These are phyloP conservation scores for Sesamia inferens DNA, from an alignment of 2,888 invertebrate species.

Conservation along the genomic window DNA sequence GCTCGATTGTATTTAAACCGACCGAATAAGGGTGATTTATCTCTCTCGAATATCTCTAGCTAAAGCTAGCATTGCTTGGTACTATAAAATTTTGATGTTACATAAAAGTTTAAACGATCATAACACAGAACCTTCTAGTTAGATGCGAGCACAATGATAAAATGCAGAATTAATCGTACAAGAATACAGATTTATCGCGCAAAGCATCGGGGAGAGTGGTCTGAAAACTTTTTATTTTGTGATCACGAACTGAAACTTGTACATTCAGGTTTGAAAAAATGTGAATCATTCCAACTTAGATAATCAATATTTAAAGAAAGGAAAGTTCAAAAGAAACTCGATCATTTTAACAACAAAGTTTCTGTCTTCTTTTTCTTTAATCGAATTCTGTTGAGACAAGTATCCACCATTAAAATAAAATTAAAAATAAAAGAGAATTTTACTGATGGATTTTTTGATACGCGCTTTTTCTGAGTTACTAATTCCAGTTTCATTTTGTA, in stretches of 20 bases:
- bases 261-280: conserved; percentile 86
- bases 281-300: conserved; percentile 83
- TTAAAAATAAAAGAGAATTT: conserved; percentile 21
- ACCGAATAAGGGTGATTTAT: conserved; percentile 15
- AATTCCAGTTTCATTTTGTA: not conserved
- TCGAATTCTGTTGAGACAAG: conserved; percentile 53
- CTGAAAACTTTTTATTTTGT: conserved; percentile 84
- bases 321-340: conserved; percentile 80
- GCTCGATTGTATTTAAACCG: conserved; percentile 6
- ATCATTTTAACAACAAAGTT: conserved; percentile 73
- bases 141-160: conserved; percentile 69
- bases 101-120: conserved; percentile 52
- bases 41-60: conserved; percentile 18
- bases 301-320: conserved; percentile 86
- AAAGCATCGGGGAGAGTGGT: conserved; percentile 83
- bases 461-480: not conserved
- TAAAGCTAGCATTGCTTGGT: conserved; percentile 23
- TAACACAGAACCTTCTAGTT: conserved; percentile 61
- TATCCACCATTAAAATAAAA: conserved; percentile 39
- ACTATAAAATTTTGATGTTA: conserved; percentile 48
- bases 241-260: conserved; percentile 85
- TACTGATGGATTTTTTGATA: conserved; percentile 16
- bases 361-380: conserved; percentile 69
- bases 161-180: conserved; percentile 73
- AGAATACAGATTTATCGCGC: conserved; percentile 80